Evolutionary conservation across 2,113 vertebrate species (phyloP).

Genomic region (Pseudorasbora parva): DNA sequence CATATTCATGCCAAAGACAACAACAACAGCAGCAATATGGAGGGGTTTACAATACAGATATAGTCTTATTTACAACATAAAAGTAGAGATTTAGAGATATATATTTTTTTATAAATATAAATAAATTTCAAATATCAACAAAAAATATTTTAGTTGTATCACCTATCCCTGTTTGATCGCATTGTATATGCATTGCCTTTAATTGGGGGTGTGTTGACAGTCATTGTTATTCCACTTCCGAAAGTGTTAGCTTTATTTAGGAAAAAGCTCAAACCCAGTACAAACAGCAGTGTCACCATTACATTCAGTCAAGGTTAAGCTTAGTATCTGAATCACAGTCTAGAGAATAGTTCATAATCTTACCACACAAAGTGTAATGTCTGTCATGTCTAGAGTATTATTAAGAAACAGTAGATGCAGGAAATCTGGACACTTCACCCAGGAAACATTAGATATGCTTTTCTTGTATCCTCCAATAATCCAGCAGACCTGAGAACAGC

Average conservation of each 20-base stretch:
- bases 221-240: slow-evolving; percentile 25
- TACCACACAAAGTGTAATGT: slow-evolving; percentile 14
- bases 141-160: background rate
- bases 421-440: background rate
- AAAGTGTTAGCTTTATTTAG: background rate
- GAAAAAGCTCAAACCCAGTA: background rate
- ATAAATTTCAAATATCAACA: background rate
- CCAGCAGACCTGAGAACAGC: slow-evolving; percentile 32
- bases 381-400: background rate
- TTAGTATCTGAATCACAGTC: background rate
- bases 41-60: too few species aligned
- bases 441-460: background rate
- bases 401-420: background rate
- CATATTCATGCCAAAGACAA: too few species aligned
- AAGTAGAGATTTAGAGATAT: too few species aligned
- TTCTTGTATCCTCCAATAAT: background rate
- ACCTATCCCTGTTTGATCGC: background rate
- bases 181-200: background rate
- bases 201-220: slow-evolving; percentile 10
- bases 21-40: too few species aligned
- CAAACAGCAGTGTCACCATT: background rate
- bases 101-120: background rate
- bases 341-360: background rate
- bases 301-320: background rate
- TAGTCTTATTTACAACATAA: too few species aligned